phyloP scores from a whole-genome alignment of 2,113 vertebrate genomes.

The Rana temporaria region DNA sequence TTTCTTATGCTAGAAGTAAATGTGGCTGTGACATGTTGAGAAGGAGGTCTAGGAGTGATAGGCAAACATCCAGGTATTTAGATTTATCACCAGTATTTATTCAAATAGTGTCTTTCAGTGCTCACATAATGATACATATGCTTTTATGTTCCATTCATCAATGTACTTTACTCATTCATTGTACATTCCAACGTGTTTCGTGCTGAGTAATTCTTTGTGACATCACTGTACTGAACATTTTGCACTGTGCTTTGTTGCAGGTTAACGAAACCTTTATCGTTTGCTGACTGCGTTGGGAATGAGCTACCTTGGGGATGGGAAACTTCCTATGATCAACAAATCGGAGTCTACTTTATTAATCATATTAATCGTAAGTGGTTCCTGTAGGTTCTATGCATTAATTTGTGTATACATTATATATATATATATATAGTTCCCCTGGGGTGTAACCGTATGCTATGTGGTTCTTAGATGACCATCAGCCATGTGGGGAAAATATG shows the following conservation, averaged over 20 bases:
- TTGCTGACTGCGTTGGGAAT: slow-evolving; percentile 85
- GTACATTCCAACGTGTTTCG: too few relatives aligned
- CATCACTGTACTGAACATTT: not conserved
- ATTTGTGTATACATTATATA: too few relatives aligned
- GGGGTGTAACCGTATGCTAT: not conserved
- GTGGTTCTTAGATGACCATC: too few relatives aligned
- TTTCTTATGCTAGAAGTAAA: not conserved
- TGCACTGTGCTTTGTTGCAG: slow-evolving; percentile 67
- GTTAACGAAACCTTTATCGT: slow-evolving; percentile 84
- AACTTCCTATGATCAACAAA: slow-evolving; percentile 80
- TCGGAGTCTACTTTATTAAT: slow-evolving; percentile 84
- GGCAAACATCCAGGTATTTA: not conserved
- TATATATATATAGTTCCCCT: too few relatives aligned
- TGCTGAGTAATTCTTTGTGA: not conserved
- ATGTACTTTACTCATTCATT: not conserved
- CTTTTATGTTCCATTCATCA: not conserved
- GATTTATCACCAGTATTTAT: too few relatives aligned
- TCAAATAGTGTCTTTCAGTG: not conserved
- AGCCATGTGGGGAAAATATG: too few relatives aligned
- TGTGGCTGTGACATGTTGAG: not conserved
- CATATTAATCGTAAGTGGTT: slow-evolving; percentile 82
- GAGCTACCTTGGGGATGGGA: slow-evolving; percentile 87
- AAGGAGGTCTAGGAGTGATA: not conserved
- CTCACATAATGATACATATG: not conserved
- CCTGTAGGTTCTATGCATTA: not conserved